Percentiles rank a stretch among this genome's conserved stretches.
These are phyloP conservation scores for Varanus salvator DNA, from an alignment of 2,113 vertebrate genomes.

Conservation along the genomic window DNA sequence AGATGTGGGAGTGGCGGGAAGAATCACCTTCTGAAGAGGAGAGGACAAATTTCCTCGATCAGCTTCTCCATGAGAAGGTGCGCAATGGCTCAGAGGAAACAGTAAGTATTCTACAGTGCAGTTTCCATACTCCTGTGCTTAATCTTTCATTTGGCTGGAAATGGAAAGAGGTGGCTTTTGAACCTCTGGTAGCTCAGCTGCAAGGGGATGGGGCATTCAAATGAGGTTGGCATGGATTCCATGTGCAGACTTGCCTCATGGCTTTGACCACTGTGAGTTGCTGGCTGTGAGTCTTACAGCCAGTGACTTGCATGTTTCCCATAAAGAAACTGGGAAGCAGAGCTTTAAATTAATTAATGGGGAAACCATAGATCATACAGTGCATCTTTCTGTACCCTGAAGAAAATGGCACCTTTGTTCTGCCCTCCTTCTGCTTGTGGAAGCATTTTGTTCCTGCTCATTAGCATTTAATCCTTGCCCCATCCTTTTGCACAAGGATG, in stretches of 20 bases:
- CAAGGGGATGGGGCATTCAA: neutral
- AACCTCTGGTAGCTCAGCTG: neutral
- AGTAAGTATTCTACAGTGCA: conserved; percentile 60
- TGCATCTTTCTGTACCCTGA: neutral
- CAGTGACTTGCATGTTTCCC: neutral
- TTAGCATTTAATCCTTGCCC: neutral
- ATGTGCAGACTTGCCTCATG: neutral
- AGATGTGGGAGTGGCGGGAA: conserved; percentile 5
- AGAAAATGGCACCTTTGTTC: neutral
- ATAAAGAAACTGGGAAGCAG: neutral
- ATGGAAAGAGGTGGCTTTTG: neutral
- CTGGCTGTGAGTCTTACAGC: neutral
- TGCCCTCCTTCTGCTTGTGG: neutral
- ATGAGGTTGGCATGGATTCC: neutral
- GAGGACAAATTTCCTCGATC: conserved; percentile 70
- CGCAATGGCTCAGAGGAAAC: conserved; percentile 46
- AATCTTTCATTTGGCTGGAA: neutral
- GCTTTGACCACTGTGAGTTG: neutral
- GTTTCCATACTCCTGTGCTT: too few relatives aligned
- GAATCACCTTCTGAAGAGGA: conserved; percentile 31
- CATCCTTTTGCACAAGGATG: too few relatives aligned
- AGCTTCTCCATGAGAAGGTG: conserved; percentile 48
- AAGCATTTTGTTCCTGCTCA: neutral
- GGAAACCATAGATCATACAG: neutral
- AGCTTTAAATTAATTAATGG: too few relatives aligned